Evolutionary conservation across 1,140 invertebrate genomes (phyloP).

Genomic region (Megathymus violae): DNA sequence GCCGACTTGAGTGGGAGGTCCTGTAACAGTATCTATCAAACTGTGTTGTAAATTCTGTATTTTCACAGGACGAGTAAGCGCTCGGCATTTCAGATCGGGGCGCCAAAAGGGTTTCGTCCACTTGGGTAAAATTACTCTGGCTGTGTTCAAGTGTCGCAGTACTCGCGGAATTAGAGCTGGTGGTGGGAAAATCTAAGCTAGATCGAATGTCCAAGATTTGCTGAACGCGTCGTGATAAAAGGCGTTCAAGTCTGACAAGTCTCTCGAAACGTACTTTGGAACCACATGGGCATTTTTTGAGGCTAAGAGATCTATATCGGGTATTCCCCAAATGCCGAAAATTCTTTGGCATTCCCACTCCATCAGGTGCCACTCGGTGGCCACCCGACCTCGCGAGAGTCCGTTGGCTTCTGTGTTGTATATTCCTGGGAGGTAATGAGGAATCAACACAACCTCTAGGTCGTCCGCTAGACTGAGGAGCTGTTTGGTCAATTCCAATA

Average conservation of each 20-base stretch:
- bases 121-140: conserved; percentile 42
- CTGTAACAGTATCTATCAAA: conserved; percentile 47
- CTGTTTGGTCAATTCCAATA: conserved; percentile 57
- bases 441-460: too few species aligned
- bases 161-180: conserved; percentile 52
- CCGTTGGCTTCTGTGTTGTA: conserved; percentile 49
- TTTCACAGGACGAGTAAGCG: conserved; percentile 33
- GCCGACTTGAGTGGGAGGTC: conserved; percentile 39
- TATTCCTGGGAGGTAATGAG: conserved; percentile 42
- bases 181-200: too few species aligned
- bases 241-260: conserved; percentile 52
- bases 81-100: conserved; percentile 35
- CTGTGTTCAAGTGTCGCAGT: conserved; percentile 52
- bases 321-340: conserved; percentile 50
- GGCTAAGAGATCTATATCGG: conserved; percentile 61
- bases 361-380: conserved; percentile 51
- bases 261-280: conserved; percentile 48
- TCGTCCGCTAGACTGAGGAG: too few species aligned
- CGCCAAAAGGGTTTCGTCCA: too few species aligned
- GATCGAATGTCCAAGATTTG: conserved; percentile 53
- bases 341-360: conserved; percentile 17
- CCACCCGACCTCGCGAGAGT: conserved; percentile 42
- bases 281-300: too few species aligned
- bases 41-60: conserved; percentile 37
- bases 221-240: conserved; percentile 61